These are phyloP conservation scores for Hermodice carunculata DNA, from an alignment of 2,888 invertebrate genomes.

Conservation along the genomic window DNA sequence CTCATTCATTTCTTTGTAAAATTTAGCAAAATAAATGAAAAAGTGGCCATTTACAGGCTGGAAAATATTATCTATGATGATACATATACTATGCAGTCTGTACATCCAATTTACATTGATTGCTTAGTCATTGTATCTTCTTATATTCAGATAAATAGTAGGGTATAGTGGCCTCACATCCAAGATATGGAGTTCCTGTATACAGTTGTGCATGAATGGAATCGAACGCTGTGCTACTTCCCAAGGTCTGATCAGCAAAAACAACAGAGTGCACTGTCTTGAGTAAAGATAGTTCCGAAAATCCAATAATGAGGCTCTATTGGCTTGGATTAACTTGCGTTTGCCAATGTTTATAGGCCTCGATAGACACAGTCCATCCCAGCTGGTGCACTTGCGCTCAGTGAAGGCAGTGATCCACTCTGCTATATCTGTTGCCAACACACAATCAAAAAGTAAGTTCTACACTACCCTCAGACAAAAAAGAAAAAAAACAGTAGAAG, in stretches of 20 bases:
- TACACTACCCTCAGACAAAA: no score
- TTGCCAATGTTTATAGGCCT: slow-evolving; percentile 62
- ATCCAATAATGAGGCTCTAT: slow-evolving; percentile 83
- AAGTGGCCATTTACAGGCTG: no score
- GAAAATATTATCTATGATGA: no score
- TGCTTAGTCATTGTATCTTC: no score
- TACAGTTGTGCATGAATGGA: slow-evolving; percentile 89
- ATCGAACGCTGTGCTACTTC: slow-evolving; percentile 92
- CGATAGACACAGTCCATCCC: slow-evolving; percentile 83
- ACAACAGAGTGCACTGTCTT: slow-evolving; percentile 87
- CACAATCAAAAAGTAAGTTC: neutral
- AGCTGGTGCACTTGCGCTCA: slow-evolving; percentile 79
- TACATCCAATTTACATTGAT: no score
- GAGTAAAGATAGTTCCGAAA: slow-evolving; percentile 94
- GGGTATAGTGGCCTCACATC: no score
- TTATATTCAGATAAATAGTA: no score
- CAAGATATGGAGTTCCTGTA: slow-evolving; percentile 85
- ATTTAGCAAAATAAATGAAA: no score
- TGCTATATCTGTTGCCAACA: slow-evolving; percentile 77
- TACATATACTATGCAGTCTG: no score
- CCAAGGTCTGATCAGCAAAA: slow-evolving; percentile 77
- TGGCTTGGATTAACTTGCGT: slow-evolving; percentile 66
- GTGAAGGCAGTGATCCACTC: slow-evolving; percentile 88
- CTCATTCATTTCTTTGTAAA: no score
- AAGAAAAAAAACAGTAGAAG: no score